phyloP scores from a whole-genome alignment of 2,797 vertebrate genomes.

The Gymnothorax javanicus region DNA sequence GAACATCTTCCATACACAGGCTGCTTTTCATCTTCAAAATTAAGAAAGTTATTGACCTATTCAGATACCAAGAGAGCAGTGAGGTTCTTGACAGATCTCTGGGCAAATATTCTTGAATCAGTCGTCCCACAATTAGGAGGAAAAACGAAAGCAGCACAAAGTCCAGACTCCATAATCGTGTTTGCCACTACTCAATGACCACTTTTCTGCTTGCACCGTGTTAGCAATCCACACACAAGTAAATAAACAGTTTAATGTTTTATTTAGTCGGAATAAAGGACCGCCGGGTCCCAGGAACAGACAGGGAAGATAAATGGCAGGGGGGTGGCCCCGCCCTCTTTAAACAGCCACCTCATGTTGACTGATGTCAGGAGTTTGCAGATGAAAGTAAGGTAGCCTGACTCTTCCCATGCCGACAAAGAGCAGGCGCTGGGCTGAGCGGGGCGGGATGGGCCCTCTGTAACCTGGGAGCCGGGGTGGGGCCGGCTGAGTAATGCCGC shows the following conservation, averaged over 20 bases:
- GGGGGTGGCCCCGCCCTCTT: slow-evolving; percentile 50
- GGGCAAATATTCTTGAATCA: neutral
- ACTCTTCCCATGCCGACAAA: slow-evolving; percentile 82
- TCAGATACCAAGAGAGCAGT: neutral
- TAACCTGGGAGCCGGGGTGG: slow-evolving; percentile 93
- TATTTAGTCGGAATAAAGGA: neutral
- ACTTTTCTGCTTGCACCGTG: neutral
- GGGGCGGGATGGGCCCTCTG: slow-evolving; percentile 76
- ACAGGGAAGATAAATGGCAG: neutral
- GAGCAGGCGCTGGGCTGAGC: slow-evolving; percentile 68
- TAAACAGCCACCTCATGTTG: slow-evolving; percentile 72
- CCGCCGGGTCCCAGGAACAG: neutral
- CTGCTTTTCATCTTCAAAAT: neutral
- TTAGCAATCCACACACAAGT: neutral
- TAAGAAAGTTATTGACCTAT: neutral
- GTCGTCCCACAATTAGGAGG: neutral
- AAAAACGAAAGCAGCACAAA: neutral
- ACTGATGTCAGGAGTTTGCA: slow-evolving; percentile 68
- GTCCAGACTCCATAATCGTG: neutral
- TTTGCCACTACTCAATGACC: neutral
- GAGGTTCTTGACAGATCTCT: neutral
- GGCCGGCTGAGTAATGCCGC: slow-evolving; percentile 85
- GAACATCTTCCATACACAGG: neutral
- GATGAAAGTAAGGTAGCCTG: slow-evolving; percentile 81
- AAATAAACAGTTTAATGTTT: neutral